phyloP scores from a whole-genome alignment of 2,888 invertebrate genomes.

The Pollenia labialis region DNA sequence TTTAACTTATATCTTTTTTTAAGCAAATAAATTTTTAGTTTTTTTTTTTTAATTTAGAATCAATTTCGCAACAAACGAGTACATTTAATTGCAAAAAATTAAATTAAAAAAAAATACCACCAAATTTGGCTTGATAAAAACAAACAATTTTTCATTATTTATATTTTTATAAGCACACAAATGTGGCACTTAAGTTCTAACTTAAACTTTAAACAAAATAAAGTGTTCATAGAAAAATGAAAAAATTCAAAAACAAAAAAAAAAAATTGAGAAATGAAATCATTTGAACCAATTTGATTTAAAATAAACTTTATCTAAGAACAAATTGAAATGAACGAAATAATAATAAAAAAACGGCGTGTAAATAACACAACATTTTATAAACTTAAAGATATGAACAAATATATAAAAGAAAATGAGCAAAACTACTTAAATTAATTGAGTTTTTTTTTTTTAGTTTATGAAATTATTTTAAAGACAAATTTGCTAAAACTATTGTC shows the following conservation, averaged over 20 bases:
- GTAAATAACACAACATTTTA: not conserved
- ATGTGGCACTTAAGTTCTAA: not conserved
- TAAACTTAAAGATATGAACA: not conserved
- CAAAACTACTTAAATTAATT: not conserved
- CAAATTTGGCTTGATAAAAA: conserved; percentile 6
- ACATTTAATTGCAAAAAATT: conserved; percentile 2
- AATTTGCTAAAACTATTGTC: not conserved
- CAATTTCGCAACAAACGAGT: too few species aligned
- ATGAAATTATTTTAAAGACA: not conserved
- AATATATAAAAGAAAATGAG: not conserved
- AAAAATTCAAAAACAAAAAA: not conserved
- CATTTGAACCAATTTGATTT: conserved; percentile 6
- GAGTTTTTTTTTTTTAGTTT: not conserved
- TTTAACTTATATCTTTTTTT: too few species aligned
- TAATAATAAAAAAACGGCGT: not conserved
- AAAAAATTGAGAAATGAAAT: conserved; percentile 20
- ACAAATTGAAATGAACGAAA: conserved; percentile 18
- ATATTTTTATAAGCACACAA: not conserved
- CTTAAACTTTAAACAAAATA: conserved; percentile 26
- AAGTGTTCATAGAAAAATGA: not conserved
- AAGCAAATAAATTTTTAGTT: too few species aligned
- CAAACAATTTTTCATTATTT: not conserved
- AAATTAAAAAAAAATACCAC: not conserved
- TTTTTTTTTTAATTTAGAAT: too few species aligned
- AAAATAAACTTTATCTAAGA: conserved; percentile 12